phyloP scores from a whole-genome alignment of 2,113 vertebrate genomes.

The Tachysurus vachellii region DNA sequence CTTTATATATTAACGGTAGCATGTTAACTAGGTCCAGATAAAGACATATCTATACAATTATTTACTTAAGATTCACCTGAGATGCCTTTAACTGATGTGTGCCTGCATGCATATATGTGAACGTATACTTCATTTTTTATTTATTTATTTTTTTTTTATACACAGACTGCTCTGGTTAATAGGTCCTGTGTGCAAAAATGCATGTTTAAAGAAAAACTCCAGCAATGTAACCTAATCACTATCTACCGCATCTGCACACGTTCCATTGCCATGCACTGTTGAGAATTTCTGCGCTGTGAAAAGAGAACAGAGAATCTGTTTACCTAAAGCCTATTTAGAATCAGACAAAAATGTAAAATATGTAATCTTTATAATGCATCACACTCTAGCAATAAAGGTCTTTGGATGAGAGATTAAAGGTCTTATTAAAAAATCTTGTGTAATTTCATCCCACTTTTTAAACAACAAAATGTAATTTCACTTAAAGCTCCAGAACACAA shows the following conservation, averaged over 20 bases:
- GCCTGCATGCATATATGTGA: conserved; percentile 33
- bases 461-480: not conserved
- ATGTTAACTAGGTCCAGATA: conserved; percentile 24
- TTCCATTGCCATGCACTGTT: too few relatives aligned
- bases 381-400: not conserved
- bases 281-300: not conserved
- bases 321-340: not conserved
- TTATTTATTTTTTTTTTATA: not conserved
- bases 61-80: conserved; percentile 41
- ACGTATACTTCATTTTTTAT: not conserved
- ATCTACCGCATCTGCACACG: not conserved
- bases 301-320: not conserved
- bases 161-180: conserved; percentile 5
- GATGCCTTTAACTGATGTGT: conserved; percentile 25
- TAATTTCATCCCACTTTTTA: not conserved
- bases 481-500: not conserved
- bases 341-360: not conserved
- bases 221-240: conserved; percentile 3
- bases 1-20: conserved; percentile 31
- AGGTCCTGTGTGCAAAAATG: conserved; percentile 3
- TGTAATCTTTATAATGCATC: not conserved
- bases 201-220: not conserved
- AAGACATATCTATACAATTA: conserved; percentile 28
- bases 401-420: not conserved
- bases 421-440: not conserved